phyloP scores from a whole-genome alignment of 2,888 invertebrate genomes.

The Scaptomyza caliginosa region DNA sequence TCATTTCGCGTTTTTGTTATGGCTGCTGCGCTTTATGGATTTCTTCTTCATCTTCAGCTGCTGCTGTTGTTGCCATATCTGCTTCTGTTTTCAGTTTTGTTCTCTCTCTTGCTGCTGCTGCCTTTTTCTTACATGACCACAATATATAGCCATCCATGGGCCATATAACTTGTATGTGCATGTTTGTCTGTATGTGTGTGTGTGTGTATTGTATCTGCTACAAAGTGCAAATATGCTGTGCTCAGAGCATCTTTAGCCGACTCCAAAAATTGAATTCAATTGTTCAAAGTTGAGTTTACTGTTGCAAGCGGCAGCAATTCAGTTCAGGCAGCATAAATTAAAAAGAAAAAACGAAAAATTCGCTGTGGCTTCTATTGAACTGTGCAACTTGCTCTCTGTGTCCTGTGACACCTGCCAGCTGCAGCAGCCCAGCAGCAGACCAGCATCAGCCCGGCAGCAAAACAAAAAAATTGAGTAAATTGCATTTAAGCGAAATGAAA shows the following conservation, averaged over 20 bases:
- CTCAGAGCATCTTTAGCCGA: slow-evolving; percentile 16
- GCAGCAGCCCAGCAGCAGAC: neutral
- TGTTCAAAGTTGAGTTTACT: slow-evolving; percentile 22
- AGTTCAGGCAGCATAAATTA: slow-evolving; percentile 16
- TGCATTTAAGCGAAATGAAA: slow-evolving; percentile 44
- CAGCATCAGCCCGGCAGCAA: too few species aligned
- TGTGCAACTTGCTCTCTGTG: neutral
- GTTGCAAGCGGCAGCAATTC: neutral
- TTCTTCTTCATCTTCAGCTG: slow-evolving; percentile 44
- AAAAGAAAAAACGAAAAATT: too few species aligned
- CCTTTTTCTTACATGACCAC: slow-evolving; percentile 56
- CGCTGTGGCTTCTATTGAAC: slow-evolving; percentile 27
- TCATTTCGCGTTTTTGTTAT: slow-evolving; percentile 79
- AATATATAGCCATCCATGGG: slow-evolving; percentile 51
- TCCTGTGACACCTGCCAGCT: slow-evolving; percentile 14
- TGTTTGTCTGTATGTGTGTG: slow-evolving; percentile 9
- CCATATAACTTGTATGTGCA: slow-evolving; percentile 36
- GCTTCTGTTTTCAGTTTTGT: slow-evolving; percentile 14
- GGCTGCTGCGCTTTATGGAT: slow-evolving; percentile 75
- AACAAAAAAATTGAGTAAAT: slow-evolving; percentile 27
- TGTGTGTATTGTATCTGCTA: slow-evolving; percentile 27
- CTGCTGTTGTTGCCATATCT: slow-evolving; percentile 10
- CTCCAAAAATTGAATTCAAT: slow-evolving; percentile 52
- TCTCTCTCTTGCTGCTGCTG: slow-evolving; percentile 15
- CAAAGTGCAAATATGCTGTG: slow-evolving; percentile 39